Base-by-base conservation (phyloP, 2,888 invertebrate genomes). In the Oxyteleia sp. region DNA sequence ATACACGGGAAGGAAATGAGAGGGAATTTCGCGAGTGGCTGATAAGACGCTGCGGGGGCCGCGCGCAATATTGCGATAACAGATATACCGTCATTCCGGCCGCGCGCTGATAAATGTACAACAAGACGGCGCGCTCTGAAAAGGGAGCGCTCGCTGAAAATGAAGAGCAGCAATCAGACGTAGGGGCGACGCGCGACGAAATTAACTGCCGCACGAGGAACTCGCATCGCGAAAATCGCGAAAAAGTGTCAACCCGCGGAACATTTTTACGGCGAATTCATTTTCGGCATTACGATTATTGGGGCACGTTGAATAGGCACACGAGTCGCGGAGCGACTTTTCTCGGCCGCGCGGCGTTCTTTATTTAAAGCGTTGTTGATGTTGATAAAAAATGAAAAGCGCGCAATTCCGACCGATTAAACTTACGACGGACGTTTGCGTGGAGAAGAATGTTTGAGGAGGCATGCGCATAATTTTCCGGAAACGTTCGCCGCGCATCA, bases 61-160 rank as follows among this genome's bases (percentile, higher is more conserved):
- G 86, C 79, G 88, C 85, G 23, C 23, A 87, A 89, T 91, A 90
- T 89, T 87, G 87, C 89, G 90, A 90, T 88, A 88, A 88, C 89
- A 85, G 86, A 84, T 84, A 86, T 74, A 80, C 68, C 82, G 55
- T 71, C 87, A 76, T 83, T 82, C 45, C 29, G 16, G 49, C 66
- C 71, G 82, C 84, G 82, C 84, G 74, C 87, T 88, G 89, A 90
- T 89, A 89, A 90, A 90, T 88, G 85, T 83, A 76, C 76, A 55
- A 82, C 76, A 74, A 72, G 74, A 45, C 38, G 8, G 53, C 18
- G 51, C 49, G 53, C 61, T 57, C 61, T 51, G 53, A 74, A 74
- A 79, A 66, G 66, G 45, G 57, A 45, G 63, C 23, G 63, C n/a
- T n/a, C n/a, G n/a, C n/a, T n/a, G 47, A 78, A 83, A 78, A 83